Evolutionary conservation across 2,888 invertebrate species (phyloP), one percentile per base, ranked within the genome.

Genomic region (Lochmaea capreae): DNA sequence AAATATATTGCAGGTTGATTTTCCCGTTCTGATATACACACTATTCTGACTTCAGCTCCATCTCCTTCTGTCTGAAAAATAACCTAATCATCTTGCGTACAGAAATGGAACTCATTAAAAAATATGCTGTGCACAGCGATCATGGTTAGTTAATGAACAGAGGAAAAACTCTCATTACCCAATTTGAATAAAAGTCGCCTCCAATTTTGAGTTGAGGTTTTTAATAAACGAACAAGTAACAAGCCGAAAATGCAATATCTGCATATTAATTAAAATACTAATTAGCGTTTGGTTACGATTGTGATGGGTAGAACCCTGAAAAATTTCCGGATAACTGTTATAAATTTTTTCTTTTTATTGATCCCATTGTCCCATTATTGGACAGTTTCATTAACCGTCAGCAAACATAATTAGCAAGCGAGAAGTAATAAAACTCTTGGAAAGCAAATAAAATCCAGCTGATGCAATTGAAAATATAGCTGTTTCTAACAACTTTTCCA

Each of bases 391-490:
- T 68, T 59, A 46, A 61, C 67, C 26, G 43, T 49, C 59, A 46
- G 67, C 67, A 59, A 68, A 68, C 59, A 59, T 68, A 68, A 68
- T 68, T 68, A 59, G 46, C 59, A 49, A 59, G 59, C 43, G 26
- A 42, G 42, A 68, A 67, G 46, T 61, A 67, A 67, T 67, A 49
- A 59, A 67, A 39, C 66, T 66, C 66, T 42, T 42, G 57, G 8
- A 66, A 39, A 57, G 58, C 58, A 67, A 67, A 67, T 67, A 67
- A 67, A 67, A 39, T 58, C 16, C 67, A 54, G 16, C 18, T n/a
- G 11, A 52, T 42, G 58, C 42, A 67, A 58, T 67, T 67, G 42
- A 67, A 57, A 67, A 43, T 43, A 58, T 43, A 67, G 67, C 43
- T 58, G 42, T 16, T 39, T 5, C 42, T 58, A 58, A 58, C 57